Conservation (phyloP, 1,140 invertebrate species). For the Rhagoletis pomonella region DNA sequence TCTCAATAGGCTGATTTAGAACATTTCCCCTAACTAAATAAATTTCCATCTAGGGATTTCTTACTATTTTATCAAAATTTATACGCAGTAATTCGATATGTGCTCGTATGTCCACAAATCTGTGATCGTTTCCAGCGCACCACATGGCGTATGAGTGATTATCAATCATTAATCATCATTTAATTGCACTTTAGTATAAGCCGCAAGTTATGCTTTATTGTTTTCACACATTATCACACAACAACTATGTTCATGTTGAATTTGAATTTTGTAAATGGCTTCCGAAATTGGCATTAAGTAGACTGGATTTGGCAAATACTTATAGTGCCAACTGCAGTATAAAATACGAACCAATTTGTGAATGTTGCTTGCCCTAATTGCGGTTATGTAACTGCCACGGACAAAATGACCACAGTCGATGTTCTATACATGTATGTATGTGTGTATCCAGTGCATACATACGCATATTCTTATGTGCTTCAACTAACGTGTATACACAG, state of each 20-base stretch:
- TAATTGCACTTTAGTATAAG: slow-evolving; percentile 21
- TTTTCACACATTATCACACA: slow-evolving; percentile 34
- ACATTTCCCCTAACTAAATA: neutral
- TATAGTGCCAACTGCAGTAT: neutral
- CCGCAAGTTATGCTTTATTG: slow-evolving; percentile 10
- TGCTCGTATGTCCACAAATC: too few relatives aligned
- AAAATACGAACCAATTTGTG: neutral
- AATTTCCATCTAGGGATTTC: neutral
- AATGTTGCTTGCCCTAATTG: neutral
- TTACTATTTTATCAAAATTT: too few relatives aligned
- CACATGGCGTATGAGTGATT: slow-evolving; percentile 1
- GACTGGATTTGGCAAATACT: neutral
- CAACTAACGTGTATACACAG: too few relatives aligned
- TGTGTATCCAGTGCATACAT: neutral
- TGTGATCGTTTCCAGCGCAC: too few relatives aligned
- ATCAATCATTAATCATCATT: slow-evolving; percentile 21
- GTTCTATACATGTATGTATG: neutral
- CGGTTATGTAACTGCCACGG: neutral
- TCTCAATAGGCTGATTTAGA: too few relatives aligned
- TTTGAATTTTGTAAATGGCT: neutral
- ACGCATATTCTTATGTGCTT: neutral
- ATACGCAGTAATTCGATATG: too few relatives aligned
- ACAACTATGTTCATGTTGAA: neutral
- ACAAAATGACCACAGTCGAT: neutral
- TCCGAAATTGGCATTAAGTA: neutral